These are phyloP conservation scores for Noctua janthina DNA, from an alignment of 2,888 invertebrate genomes.

Conservation along the genomic window DNA sequence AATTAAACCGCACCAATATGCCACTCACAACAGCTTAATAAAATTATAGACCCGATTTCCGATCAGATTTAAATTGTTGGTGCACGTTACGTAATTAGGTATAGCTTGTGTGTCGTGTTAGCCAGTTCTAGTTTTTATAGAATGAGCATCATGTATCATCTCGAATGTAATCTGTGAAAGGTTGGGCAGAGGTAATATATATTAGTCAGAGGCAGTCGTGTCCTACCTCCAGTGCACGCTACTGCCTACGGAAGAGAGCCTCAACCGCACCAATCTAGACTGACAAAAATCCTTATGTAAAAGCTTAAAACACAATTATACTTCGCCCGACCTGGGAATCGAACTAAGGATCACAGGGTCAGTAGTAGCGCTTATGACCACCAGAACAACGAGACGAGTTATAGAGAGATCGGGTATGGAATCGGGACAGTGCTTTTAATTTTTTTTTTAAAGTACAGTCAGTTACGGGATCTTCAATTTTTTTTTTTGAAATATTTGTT, in stretches of 20 bases:
- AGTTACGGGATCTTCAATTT: not conserved
- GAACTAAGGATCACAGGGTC: not conserved
- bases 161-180: not conserved
- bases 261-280: not conserved
- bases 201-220: not conserved
- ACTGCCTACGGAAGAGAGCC: not conserved
- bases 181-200: not conserved
- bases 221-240: not conserved
- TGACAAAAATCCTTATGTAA: not conserved
- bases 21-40: constrained; percentile 78
- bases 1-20: constrained; percentile 83
- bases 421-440: not conserved
- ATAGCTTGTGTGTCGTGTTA: constrained; percentile 25
- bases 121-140: constrained; percentile 14
- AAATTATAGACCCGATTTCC: constrained; percentile 78
- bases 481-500: not conserved
- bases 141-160: not conserved
- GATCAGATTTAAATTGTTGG: constrained; percentile 72
- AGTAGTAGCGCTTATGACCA: not conserved
- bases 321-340: not conserved
- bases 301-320: not conserved
- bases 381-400: not conserved
- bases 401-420: not conserved
- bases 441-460: too few species aligned
- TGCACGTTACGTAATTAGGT: constrained; percentile 62